Base-by-base conservation (phyloP, 2,797 vertebrate species). In the Sebastes goodei region DNA sequence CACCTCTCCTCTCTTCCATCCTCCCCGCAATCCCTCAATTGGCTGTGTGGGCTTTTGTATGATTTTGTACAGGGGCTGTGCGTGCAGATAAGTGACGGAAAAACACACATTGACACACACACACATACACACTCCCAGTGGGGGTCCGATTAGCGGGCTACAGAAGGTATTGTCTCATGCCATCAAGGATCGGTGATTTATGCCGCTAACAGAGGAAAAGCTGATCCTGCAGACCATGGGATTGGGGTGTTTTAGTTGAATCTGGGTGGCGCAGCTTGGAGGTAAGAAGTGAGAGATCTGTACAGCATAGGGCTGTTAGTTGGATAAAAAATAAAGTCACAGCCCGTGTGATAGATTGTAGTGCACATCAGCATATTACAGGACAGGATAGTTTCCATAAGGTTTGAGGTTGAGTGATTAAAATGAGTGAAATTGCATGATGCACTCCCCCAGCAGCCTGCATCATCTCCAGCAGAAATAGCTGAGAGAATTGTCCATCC, bases 141-240 rank as follows among this genome's bases (percentile, higher is more conserved):
- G 90, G 80, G 80, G 86, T 86, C 87, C 29, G 86, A 91, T 93
- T 92, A 88, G 84, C 74, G 84, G 70, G 75, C 85, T 91, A 64
- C 82, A 85, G 82, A 87, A 86, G 90, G 88, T 84, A 91, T 92
- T 93, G 87, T 92, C 78, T 76, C 73, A 61, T 78, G 74, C 84
- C 70, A 81, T 85, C 84, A 80, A 84, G 86, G 78, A 91, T 88
- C 12, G 73, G 57, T 83, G 88, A 84, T 92, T 90, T 89, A 77
- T 89, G 86, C 56, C 71, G 14, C 69, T 33, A 76, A 86, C 82
- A 89, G 82, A 90, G 76, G 71, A 87, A 89, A 70, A 70, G 88
- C 90, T 91, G 89, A 93, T 91, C 67, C 87, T 71, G 69, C 82
- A 63, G 72, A 85, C 68, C 67, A 59, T 62, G 56, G 87, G 88